Evolutionary conservation across 1,140 invertebrate genomes (phyloP).

Genomic region (Venustaconcha ellipsiformis): DNA sequence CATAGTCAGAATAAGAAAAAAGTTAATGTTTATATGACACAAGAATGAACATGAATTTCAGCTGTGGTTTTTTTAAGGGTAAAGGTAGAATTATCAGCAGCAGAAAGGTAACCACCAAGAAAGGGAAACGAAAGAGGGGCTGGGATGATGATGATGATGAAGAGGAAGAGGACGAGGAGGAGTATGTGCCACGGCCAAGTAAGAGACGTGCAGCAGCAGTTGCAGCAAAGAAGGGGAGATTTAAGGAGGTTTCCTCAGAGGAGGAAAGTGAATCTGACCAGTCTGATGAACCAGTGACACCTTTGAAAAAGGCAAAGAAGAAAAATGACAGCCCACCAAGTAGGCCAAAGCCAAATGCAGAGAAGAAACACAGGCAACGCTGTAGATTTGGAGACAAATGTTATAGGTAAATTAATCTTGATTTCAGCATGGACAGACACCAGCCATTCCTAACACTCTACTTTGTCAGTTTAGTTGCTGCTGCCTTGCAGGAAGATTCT

Average conservation of each 20-base stretch:
- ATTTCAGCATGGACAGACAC: too few relatives aligned
- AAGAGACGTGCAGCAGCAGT: conserved; percentile 34
- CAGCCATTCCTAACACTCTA: too few relatives aligned
- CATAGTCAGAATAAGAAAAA: too few relatives aligned
- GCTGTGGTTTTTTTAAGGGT: too few relatives aligned
- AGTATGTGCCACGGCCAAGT: conserved; percentile 55
- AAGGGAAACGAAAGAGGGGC: conserved; percentile 37
- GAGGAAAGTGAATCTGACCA: conserved; percentile 40
- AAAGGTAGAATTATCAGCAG: not conserved
- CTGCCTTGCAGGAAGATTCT: too few relatives aligned
- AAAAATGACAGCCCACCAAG: conserved; percentile 25
- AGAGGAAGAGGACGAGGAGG: conserved; percentile 48
- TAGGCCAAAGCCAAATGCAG: conserved; percentile 11
- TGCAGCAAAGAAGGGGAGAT: conserved; percentile 12
- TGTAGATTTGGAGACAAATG: conserved; percentile 67
- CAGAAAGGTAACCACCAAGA: not conserved
- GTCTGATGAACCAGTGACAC: conserved; percentile 36
- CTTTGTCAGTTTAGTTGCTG: too few relatives aligned
- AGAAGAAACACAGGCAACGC: conserved; percentile 37
- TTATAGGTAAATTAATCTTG: conserved; percentile 55
- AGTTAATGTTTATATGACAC: too few relatives aligned
- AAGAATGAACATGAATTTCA: too few relatives aligned
- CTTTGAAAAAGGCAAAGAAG: conserved; percentile 34
- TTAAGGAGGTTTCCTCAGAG: conserved; percentile 17
- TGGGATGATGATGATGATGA: conserved; percentile 51